Percentiles rank a stretch among this genome's conserved stretches.
Evolutionary conservation across 2,113 vertebrate genomes (phyloP).

Genomic region (Pionites leucogaster): DNA sequence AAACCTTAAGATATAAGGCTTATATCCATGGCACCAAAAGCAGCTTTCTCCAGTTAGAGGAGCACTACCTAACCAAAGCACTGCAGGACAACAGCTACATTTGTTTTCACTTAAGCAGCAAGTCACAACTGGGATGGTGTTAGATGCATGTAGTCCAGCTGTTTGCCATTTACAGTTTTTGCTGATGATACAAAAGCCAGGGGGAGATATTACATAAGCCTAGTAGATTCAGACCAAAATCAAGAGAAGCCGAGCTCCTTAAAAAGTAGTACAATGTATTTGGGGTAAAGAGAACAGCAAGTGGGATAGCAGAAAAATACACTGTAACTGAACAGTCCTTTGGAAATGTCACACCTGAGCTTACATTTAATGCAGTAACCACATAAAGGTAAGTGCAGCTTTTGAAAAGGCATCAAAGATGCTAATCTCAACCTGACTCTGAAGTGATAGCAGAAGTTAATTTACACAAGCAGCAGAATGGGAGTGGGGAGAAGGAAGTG

Average conservation of each 20-base stretch:
- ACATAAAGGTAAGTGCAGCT: neutral
- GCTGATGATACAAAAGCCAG: conserved; percentile 1
- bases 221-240: neutral
- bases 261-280: neutral
- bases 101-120: conserved; percentile 18
- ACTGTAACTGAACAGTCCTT: neutral
- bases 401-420: conserved; percentile 22
- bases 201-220: neutral
- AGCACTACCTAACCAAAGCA: neutral
- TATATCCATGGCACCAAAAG: neutral
- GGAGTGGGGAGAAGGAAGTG: conserved; percentile 21
- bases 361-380: neutral
- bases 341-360: conserved; percentile 29
- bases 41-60: neutral
- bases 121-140: neutral
- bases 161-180: conserved; percentile 9
- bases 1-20: neutral
- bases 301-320: neutral
- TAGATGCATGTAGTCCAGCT: conserved; percentile 5
- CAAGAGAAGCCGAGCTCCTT: neutral
- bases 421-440: conserved; percentile 10
- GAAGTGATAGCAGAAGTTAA: conserved; percentile 52
- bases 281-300: neutral
- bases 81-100: neutral
- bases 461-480: conserved; percentile 36